Base-by-base conservation (phyloP, 2,888 invertebrate genomes). In the Mesorhabditis belari region DNA sequence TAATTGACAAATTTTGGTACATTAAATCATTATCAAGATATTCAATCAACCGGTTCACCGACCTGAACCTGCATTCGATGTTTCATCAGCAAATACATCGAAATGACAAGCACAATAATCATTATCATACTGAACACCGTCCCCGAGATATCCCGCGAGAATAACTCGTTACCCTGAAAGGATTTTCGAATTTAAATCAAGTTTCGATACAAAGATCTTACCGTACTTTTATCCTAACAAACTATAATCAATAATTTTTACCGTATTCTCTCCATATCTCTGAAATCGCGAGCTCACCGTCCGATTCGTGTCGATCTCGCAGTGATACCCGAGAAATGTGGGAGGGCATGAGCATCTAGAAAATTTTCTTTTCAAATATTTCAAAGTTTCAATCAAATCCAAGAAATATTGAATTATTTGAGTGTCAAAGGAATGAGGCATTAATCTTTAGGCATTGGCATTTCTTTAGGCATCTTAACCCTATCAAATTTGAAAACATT, bases 11-110 rank as follows among this genome's bases (percentile, higher is more conserved):
- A n/a, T n/a, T n/a, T n/a, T n/a, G n/a, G n/a, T n/a, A n/a, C n/a
- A n/a, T n/a, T n/a, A n/a, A n/a, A n/a, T n/a, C n/a, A n/a, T n/a
- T n/a, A n/a, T n/a, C n/a, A n/a, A n/a, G n/a, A n/a, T n/a, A n/a
- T n/a, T n/a, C n/a, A n/a, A n/a, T n/a, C n/a, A n/a, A n/a, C n/a
- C n/a, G n/a, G n/a, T n/a, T n/a, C n/a, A n/a, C n/a, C n/a, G n/a
- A 35, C 3, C 4, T n/a, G 35, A 54, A 75, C 77, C 70, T 79
- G 79, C 77, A 79, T 79, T 54, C 79, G 66, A 63, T 79, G 79
- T 55, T 79, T 79, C 77, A 79, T 76, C 54, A 79, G 63, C 29
- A 79, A 66, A 62, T 79, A 79, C 78, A 79, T 77, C 24, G 73
- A 73, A 21, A 79, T 72, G 24, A 78, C 77, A 17, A 77, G 64